Base-by-base conservation (phyloP, 2,113 vertebrate species). In the Oenanthe oenanthe region DNA sequence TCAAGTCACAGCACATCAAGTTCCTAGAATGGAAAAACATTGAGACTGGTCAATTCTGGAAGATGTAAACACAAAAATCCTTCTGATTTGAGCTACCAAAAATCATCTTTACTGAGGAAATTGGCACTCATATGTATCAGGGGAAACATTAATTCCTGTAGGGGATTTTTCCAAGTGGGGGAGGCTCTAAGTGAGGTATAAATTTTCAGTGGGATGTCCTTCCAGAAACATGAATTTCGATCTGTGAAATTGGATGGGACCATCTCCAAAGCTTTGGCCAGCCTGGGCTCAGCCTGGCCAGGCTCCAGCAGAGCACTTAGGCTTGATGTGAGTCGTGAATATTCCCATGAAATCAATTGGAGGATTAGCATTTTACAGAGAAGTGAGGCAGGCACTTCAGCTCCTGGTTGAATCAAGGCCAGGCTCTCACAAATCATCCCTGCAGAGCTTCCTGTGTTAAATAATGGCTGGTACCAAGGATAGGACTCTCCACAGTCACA, bases 301-400 rank as follows among this genome's bases (percentile, higher is more conserved):
- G 36, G 92, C 78, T 96, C 95, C 95, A 96, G 82, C 81, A 67
- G 48, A 79, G 93, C 94, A 97, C 89, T 96, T 94, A 57, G 54
- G 15, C 79, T 88, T 93, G 74, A 93, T 93, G 89, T 45, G 77
- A 77, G 76, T 95, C 13, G 42, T 63, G 85, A 89, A 89, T 85
- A 93, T 91, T 89, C 73, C 80, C 14, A 1, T 56, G 77, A 65
- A 85, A 89, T 95, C 81, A 82, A 54, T 58, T 50, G 91, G 50
- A 34, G 36, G 34, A 45, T 95, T 79, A 89, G 62, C 62, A 68
- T 86, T 77, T 77, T n/a, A 43, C 60, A 36, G 42, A 22, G 67
- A 6, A 76, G 74, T 2, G 31, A 92, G 67, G 54, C 67, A 77
- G 85, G 58, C 87, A 92, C 58, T 95, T 58, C 20, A 88, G 43